Base-by-base conservation (phyloP, 2,113 vertebrate genomes). In the Halichoeres trimaculatus region DNA sequence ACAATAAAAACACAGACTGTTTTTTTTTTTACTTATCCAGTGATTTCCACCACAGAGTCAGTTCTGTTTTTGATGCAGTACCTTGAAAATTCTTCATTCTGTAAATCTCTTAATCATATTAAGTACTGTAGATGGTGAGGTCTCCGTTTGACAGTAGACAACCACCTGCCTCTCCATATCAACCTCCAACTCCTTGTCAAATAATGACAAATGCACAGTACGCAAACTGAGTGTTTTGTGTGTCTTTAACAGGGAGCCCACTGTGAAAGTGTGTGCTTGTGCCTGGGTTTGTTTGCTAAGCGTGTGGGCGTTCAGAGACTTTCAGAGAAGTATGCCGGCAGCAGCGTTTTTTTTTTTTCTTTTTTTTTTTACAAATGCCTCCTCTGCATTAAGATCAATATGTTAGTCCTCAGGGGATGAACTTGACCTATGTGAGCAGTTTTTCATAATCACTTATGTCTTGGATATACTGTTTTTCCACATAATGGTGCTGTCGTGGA, bases 321-420 rank as follows among this genome's bases (percentile, higher is more conserved):
- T 83, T 79, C 69, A 56, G 81, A 81, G 74, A 88, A 84, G 78
- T 76, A 83, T 81, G 87, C 85, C 74, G 4, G 78, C 84, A 70
- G 80, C 88, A 89, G 85, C 64, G 8, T 81, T 85, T 45, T n/a
- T n/a, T n/a, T n/a, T n/a, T n/a, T n/a, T n/a, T n/a, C n/a, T n/a
- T n/a, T n/a, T n/a, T n/a, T n/a, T 43, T 43, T 81, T 70, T 83
- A 80, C 85, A 83, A 89, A 88, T 78, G 63, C 87, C 85, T 89
- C 80, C 86, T 86, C 86, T 88, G 87, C 86, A 87, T 81, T 65
- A 53, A 68, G 76, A 91, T 93, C 89, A 76, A 93, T 92, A 85
- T 5, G 5, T 51, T 57, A 16, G 58, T 75, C 83, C 87, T 80
- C 57, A 41, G 56, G 60, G 78, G 72, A 53, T 70, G 57, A 63